phyloP scores from a whole-genome alignment of 2,797 vertebrate genomes.

The Neomorphus geoffroyi region DNA sequence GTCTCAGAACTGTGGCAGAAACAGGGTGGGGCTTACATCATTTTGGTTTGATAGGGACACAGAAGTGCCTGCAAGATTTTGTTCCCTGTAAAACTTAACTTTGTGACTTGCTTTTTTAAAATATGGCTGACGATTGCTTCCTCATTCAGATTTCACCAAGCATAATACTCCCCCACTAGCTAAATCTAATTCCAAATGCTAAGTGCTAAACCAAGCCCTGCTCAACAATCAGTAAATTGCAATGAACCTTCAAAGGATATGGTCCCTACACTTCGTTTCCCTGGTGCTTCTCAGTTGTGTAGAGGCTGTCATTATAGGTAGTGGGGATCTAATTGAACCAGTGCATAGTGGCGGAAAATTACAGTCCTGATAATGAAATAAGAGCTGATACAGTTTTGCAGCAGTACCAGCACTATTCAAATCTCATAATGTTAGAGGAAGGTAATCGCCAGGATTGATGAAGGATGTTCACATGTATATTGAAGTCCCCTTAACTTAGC shows the following conservation, averaged over 20 bases:
- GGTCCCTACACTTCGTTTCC: not conserved
- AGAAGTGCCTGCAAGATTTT: not conserved
- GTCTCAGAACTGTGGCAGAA: not conserved
- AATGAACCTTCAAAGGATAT: not conserved
- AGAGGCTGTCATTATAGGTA: not conserved
- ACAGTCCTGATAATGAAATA: conserved; percentile 2
- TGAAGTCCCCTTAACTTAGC: not conserved
- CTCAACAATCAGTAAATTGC: conserved; percentile 34
- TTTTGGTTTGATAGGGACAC: not conserved
- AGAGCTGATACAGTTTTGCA: not conserved
- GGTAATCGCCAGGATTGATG: conserved; percentile 1
- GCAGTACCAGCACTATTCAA: not conserved
- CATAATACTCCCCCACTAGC: not conserved
- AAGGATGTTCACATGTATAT: not conserved
- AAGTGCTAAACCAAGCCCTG: not conserved
- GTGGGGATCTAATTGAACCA: conserved; percentile 22
- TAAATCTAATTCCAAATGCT: conserved; percentile 31
- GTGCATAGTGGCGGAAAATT: conserved; percentile 10
- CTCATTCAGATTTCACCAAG: not conserved
- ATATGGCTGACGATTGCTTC: not conserved
- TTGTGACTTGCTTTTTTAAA: conserved; percentile 1
- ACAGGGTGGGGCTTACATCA: not conserved
- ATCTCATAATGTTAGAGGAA: not conserved
- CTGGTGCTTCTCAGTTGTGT: not conserved
- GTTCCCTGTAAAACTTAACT: not conserved